Base-by-base conservation (phyloP, 2,797 vertebrate genomes). In the Anableps anableps region DNA sequence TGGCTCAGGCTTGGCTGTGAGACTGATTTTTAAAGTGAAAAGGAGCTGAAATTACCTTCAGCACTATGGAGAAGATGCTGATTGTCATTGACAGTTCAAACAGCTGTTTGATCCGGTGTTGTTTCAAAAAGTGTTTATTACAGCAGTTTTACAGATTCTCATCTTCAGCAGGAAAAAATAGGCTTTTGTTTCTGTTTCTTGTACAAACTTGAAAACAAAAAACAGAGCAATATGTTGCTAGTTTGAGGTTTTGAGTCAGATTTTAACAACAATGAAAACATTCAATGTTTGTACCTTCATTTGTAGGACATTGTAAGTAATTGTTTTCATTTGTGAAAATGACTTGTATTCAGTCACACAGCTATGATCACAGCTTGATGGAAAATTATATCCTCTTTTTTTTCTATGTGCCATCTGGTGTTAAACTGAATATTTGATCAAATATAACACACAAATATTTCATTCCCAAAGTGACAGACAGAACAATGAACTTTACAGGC, bases 301-400 rank as follows among this genome's bases (percentile, higher is more conserved):
- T 1, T 1, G 68, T 78, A 29, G 10, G 60, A 64, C 16, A 2
- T 10, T 51, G 26, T 23, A 10, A 41, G 17, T 17, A 21, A 73
- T 10, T 34, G 43, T 48, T 72, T 58, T 64, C 55, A 75, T 36
- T 50, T 75, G 50, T 51, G 64, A 64, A 82, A 85, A 76, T 34
- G 38, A 1, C 48, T 4, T 4, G 36, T 7, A 23, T 38, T 75
- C 34, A 53, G 47, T 72, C 66, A 80, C 48, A 75, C 75, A 72
- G 51, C 55, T 75, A 58, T 80, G 78, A 80, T 53, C 5, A 51
- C 45, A 78, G 74, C 45, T 81, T 80, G 80, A 78, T 50, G 51
- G 29, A 55, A 82, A 84, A 84, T 80, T 13, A n/a, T 43, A 58
- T 64, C 74, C 34, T 75, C 70, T 26, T 60, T 78, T n/a, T 64